Conservation (phyloP, 1,140 invertebrate species). For the Nasonia giraulti region DNA sequence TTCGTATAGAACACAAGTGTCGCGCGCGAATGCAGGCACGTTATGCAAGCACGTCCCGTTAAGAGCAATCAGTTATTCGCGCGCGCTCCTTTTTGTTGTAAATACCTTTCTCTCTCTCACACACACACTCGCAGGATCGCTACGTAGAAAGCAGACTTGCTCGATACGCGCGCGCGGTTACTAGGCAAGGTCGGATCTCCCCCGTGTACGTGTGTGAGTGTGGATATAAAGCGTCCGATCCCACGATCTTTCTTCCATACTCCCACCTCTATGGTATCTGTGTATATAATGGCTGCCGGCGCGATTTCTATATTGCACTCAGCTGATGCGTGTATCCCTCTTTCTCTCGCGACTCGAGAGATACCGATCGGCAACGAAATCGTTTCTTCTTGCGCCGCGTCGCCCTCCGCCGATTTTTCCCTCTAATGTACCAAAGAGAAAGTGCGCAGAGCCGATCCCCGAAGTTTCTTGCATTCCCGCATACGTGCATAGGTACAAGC, state of each 20-base stretch:
- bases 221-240: slow-evolving; percentile 40
- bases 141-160: slow-evolving; percentile 56
- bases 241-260: slow-evolving; percentile 57
- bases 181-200: slow-evolving; percentile 58
- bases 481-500: no score
- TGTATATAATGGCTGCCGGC: neutral
- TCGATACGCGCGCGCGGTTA: slow-evolving; percentile 55
- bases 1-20: neutral
- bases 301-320: slow-evolving; percentile 9
- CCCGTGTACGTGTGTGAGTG: slow-evolving; percentile 29
- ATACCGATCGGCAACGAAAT: slow-evolving; percentile 18
- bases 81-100: slow-evolving; percentile 54
- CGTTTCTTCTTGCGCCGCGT: neutral
- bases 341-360: neutral
- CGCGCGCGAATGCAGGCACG: slow-evolving; percentile 11
- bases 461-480: neutral
- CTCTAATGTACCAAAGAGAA: neutral
- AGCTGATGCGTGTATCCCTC: neutral
- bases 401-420: neutral
- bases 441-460: neutral
- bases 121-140: slow-evolving; percentile 47
- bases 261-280: neutral
- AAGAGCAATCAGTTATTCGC: slow-evolving; percentile 44
- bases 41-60: slow-evolving; percentile 38
- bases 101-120: slow-evolving; percentile 35